phyloP scores from a whole-genome alignment of 2,888 invertebrate genomes.

The Bugulina stolonifera region DNA sequence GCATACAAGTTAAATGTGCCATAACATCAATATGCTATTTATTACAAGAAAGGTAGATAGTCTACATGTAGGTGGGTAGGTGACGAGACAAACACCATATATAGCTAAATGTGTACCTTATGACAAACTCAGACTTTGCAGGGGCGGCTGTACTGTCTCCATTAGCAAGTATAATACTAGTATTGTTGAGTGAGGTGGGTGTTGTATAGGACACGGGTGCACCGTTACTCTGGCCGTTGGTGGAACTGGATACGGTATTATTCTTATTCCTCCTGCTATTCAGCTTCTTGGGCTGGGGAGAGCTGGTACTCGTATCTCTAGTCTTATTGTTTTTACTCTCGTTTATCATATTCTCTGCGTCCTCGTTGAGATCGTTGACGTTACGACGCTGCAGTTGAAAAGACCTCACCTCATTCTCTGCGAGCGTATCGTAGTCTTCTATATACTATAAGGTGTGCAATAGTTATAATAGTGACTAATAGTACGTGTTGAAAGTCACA shows the following conservation, averaged over 20 bases:
- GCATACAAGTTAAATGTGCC: no score
- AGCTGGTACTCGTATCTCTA: not conserved
- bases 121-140: no score
- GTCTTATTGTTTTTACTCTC: conserved; percentile 8
- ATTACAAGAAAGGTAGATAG: no score
- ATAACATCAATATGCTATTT: no score
- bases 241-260: not conserved
- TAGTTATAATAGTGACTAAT: no score
- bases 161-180: no score
- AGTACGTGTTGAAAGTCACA: no score
- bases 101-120: no score
- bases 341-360: conserved; percentile 10
- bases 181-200: not conserved
- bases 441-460: conserved; percentile 19
- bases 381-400: not conserved
- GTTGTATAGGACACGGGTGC: not conserved
- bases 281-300: conserved; percentile 10
- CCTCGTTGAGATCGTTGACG: conserved; percentile 15
- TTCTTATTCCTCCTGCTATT: not conserved
- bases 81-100: no score
- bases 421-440: conserved; percentile 42
- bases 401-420: conserved; percentile 37
- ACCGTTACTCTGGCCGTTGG: not conserved
- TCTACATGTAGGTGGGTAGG: no score
- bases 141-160: no score